phyloP scores from a whole-genome alignment of 2,797 vertebrate genomes.

The Anguilla anguilla region DNA sequence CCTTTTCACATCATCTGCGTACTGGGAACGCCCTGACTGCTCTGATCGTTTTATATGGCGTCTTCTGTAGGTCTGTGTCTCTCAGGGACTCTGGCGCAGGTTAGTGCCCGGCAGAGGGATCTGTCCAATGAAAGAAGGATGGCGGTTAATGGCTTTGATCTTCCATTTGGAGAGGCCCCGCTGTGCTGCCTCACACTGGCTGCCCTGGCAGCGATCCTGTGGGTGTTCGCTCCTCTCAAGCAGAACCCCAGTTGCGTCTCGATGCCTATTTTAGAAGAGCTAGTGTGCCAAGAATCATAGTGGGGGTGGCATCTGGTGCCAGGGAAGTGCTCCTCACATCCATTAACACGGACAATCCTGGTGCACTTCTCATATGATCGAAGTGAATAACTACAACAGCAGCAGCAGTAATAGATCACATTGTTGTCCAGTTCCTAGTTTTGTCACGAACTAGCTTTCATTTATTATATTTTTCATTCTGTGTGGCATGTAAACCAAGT shows the following conservation, averaged over 20 bases:
- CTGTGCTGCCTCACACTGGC: background rate
- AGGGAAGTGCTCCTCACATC: background rate
- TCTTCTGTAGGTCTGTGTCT: background rate
- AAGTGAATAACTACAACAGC: background rate
- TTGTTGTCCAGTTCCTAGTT: background rate
- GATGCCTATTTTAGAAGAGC: background rate
- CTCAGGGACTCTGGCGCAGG: background rate
- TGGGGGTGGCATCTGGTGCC: background rate
- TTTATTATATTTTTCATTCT: background rate
- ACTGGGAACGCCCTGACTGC: background rate
- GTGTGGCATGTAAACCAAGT: background rate
- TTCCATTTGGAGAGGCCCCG: background rate
- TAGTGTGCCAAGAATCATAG: background rate
- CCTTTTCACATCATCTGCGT: background rate
- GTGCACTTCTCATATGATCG: background rate
- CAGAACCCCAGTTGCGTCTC: background rate
- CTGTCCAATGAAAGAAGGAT: constrained; percentile 1
- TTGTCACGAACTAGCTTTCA: background rate
- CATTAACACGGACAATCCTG: background rate
- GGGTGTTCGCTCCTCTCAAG: constrained; percentile 2
- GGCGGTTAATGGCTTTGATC: background rate
- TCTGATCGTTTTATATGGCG: background rate
- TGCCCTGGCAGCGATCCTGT: background rate
- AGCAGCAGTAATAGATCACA: background rate
- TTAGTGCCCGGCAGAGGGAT: background rate